These are phyloP conservation scores for Rotaria sp. DNA, from an alignment of 2,888 invertebrate species.

Conservation along the genomic window DNA sequence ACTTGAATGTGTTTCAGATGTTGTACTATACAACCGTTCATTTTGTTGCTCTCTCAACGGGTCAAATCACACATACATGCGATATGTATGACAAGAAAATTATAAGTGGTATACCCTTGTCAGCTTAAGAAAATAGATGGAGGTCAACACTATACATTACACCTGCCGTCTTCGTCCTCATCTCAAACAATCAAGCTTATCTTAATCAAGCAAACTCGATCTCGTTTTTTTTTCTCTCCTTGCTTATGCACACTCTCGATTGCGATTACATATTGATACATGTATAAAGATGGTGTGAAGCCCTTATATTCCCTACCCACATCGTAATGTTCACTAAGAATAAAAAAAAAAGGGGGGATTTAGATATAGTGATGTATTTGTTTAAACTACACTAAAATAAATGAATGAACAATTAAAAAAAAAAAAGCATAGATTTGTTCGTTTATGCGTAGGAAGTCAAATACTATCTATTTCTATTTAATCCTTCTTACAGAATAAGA, in stretches of 20 bases:
- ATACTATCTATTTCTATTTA: not conserved
- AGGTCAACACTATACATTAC: not conserved
- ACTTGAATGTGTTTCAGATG: too few relatives aligned
- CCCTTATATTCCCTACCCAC: not conserved
- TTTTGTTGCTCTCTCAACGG: not conserved
- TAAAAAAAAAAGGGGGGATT: not conserved
- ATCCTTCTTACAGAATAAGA: not conserved
- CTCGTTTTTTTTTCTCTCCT: not conserved
- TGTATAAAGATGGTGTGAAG: not conserved
- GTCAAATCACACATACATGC: not conserved
- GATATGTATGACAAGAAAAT: not conserved
- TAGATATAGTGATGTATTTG: slow-evolving; percentile 3
- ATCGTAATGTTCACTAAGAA: too few relatives aligned
- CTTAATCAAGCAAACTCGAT: slow-evolving; percentile 10
- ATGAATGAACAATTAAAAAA: not conserved
- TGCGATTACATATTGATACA: not conserved
- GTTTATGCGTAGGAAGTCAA: slow-evolving; percentile 10
- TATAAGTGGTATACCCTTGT: not conserved
- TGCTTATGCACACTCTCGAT: not conserved
- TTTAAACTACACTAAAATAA: not conserved
- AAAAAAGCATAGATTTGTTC: not conserved
- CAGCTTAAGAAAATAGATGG: not conserved
- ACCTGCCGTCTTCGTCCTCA: not conserved
- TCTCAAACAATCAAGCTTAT: not conserved
- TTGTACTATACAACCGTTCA: too few relatives aligned